Base-by-base conservation (phyloP, 2,113 vertebrate species). In the Electrona antarctica region DNA sequence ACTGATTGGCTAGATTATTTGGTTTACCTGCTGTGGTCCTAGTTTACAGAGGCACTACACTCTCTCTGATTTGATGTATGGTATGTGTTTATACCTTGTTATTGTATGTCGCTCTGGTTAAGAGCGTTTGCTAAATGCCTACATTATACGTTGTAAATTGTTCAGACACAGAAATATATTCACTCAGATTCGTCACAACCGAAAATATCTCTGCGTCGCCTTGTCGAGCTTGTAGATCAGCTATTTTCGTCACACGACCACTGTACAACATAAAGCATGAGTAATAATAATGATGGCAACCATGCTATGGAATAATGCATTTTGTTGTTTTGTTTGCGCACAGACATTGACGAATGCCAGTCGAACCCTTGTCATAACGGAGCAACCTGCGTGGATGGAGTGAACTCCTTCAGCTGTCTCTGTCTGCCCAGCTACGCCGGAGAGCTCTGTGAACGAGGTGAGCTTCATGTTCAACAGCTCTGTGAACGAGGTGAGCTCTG, bases 381-480 rank as follows among this genome's bases (percentile, higher is more conserved):
- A 85, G 97, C 95, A 75, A 98, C 96, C 0, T 99, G 97, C 62
- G 80, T 97, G 29, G 97, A 98, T 0, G 93, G 95, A 1, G 79
- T 93, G 70, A 93, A 92, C 80, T 94, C 92, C 2, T 98, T 96
- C 84, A 92, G 74, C 60, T 99, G 97, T 48, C 84, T 98, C 55
- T 99, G 97, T 77, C 95, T 99, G 64, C 97, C 96, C 63, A 99
- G 97, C 88, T 99, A 99, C 1, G 3, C 91, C 0, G 97, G 97
- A 52, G 81, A 91, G 67, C 93, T 95, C 76, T 99, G 97, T 74
- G 95, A 98, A 63, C 94, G 94, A 94, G 97, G 97, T 98, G 88
- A 70, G 77, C 41, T 59, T 28, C 67, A 52, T 47, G 33, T 41
- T n/a, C n/a, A n/a, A n/a, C n/a, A n/a, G n/a, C n/a, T n/a, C n/a